Percentiles rank a stretch among this genome's conserved stretches.
Evolutionary conservation across 2,888 invertebrate species (phyloP).

Genomic region (Volucella zonaria): DNA sequence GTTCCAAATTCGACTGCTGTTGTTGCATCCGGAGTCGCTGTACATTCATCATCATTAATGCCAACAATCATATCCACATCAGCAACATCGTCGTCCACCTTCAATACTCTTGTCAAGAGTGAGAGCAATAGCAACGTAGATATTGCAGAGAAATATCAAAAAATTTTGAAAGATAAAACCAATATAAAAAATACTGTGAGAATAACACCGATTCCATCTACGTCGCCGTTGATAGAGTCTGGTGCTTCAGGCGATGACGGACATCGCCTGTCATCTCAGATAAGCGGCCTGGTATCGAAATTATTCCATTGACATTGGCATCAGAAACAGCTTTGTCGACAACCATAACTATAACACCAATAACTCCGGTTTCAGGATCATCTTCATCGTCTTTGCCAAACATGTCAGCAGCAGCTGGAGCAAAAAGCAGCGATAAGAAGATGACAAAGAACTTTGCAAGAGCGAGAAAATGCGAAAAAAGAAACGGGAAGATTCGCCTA

Average conservation of each 20-base stretch:
- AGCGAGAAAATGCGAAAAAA: conserved; percentile 90
- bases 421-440: conserved; percentile 81
- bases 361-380: conserved; percentile 79
- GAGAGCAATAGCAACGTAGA: too few relatives aligned
- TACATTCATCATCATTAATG: too few relatives aligned
- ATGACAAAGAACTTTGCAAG: conserved; percentile 82
- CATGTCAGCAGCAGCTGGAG: conserved; percentile 24
- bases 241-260: not conserved
- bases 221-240: conserved; percentile 79
- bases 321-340: conserved; percentile 85
- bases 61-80: too few relatives aligned
- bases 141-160: too few relatives aligned
- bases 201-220: conserved; percentile 80
- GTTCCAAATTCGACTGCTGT: too few relatives aligned
- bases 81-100: too few relatives aligned
- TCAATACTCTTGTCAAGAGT: too few relatives aligned
- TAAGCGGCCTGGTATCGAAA: too few relatives aligned
- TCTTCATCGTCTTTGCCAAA: conserved; percentile 26
- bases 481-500: conserved; percentile 86
- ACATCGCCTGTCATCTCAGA: too few relatives aligned
- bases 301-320: conserved; percentile 84
- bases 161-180: too few relatives aligned
- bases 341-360: conserved; percentile 94
- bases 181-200: too few relatives aligned
- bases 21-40: too few relatives aligned